Conservation (phyloP, 2,888 invertebrate species). For the Tetragnatha montana region DNA sequence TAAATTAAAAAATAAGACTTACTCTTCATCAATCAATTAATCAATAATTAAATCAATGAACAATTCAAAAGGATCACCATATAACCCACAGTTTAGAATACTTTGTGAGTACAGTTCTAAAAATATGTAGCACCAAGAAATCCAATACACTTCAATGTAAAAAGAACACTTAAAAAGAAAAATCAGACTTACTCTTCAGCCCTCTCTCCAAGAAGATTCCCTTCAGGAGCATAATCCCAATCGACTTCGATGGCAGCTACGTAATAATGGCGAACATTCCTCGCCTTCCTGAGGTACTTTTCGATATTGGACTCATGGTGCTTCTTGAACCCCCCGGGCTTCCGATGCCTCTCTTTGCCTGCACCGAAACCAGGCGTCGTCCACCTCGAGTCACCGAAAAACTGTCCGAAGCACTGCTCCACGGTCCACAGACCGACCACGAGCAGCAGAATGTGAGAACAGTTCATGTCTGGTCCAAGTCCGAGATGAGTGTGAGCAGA, state of each 20-base stretch:
- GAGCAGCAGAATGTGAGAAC: slow-evolving; percentile 42
- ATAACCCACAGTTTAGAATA: no score
- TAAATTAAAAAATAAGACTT: slow-evolving; percentile 16
- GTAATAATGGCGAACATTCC: slow-evolving; percentile 66
- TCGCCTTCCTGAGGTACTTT: slow-evolving; percentile 60
- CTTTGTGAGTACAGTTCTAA: background rate
- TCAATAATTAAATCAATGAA: no score
- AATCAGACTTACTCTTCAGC: slow-evolving; percentile 57
- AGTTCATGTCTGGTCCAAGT: slow-evolving; percentile 48
- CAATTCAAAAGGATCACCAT: no score
- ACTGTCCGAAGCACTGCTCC: slow-evolving; percentile 62
- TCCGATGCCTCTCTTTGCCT: slow-evolving; percentile 47
- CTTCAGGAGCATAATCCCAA: slow-evolving; percentile 70
- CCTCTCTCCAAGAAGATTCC: slow-evolving; percentile 47
- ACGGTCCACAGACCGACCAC: slow-evolving; percentile 34
- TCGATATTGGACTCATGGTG: slow-evolving; percentile 51
- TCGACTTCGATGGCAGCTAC: slow-evolving; percentile 70
- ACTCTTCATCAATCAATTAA: no score
- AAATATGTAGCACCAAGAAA: no score
- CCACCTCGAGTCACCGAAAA: slow-evolving; percentile 55
- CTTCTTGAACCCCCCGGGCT: slow-evolving; percentile 48
- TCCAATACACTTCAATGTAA: no score
- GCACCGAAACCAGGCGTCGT: background rate
- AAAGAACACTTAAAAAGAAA: background rate
- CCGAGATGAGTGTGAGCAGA: slow-evolving; percentile 15